These are phyloP conservation scores for Hyles lineata DNA, from an alignment of 2,888 invertebrate genomes.

Conservation along the genomic window DNA sequence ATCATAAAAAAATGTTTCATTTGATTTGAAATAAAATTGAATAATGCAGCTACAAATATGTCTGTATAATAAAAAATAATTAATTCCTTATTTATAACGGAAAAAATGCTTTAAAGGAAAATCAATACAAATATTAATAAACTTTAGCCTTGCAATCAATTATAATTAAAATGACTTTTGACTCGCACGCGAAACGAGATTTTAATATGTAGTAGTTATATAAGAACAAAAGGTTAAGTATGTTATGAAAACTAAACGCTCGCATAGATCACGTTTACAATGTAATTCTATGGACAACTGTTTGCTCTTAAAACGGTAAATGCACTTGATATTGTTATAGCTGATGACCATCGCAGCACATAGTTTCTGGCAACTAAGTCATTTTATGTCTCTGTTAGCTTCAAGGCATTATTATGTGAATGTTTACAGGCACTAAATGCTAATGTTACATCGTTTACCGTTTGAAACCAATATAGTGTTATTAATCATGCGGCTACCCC, in stretches of 20 bases:
- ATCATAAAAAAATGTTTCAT: no score
- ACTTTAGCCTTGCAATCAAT: no score
- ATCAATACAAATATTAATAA: no score
- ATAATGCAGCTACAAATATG: no score
- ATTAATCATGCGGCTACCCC: constrained; percentile 46
- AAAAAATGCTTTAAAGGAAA: no score
- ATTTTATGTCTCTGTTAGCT: constrained; percentile 27
- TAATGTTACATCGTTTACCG: constrained; percentile 17
- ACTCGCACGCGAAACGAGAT: no score
- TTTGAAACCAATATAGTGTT: constrained; percentile 50
- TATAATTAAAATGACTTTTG: no score
- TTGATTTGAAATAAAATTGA: no score
- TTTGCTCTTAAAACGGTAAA: constrained; percentile 16
- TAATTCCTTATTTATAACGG: no score
- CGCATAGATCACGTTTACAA: constrained; percentile 1
- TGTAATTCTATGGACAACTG: constrained; percentile 4
- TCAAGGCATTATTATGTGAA: constrained; percentile 24
- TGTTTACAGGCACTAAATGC: constrained; percentile 35
- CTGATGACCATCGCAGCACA: not conserved
- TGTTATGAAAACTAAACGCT: not conserved
- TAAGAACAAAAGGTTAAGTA: not conserved
- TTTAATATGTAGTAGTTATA: not conserved
- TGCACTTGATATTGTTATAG: constrained; percentile 7
- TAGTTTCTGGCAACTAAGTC: constrained; percentile 20
- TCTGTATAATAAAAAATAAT: no score